These are phyloP conservation scores for Alloplasta piceator DNA, from an alignment of 2,888 invertebrate species.

Conservation along the genomic window DNA sequence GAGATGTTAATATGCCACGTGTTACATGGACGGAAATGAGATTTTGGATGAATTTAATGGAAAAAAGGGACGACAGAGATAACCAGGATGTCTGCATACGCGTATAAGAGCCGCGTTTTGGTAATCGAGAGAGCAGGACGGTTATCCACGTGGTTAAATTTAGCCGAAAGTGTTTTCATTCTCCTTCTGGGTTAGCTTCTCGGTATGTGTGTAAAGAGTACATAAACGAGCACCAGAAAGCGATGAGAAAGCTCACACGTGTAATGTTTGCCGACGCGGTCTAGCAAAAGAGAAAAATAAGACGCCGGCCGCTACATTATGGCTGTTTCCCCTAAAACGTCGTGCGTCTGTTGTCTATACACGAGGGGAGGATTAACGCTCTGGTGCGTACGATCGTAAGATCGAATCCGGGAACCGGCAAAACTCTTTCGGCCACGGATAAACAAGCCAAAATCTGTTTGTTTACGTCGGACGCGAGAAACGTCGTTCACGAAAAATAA, in stretches of 20 bases:
- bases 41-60: slow-evolving; percentile 6
- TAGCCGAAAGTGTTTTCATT: slow-evolving; percentile 65
- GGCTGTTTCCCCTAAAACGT: slow-evolving; percentile 48
- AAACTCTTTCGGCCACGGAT: slow-evolving; percentile 21
- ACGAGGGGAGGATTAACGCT: neutral
- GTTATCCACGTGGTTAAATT: slow-evolving; percentile 66
- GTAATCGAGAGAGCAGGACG: slow-evolving; percentile 49
- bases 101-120: slow-evolving; percentile 20
- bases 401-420: slow-evolving; percentile 42
- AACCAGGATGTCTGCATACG: neutral
- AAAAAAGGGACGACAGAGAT: neutral
- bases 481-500: neutral
- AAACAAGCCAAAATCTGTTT: slow-evolving; percentile 44
- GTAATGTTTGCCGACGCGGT: neutral
- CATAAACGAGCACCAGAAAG: slow-evolving; percentile 21
- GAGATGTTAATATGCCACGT: too few species aligned
- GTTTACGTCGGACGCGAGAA: slow-evolving; percentile 16
- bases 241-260: slow-evolving; percentile 37
- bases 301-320: slow-evolving; percentile 1
- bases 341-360: slow-evolving; percentile 39
- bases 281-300: neutral
- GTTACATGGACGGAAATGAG: neutral
- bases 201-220: neutral
- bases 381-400: slow-evolving; percentile 13
- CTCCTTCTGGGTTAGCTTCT: slow-evolving; percentile 34